A percentile compares a stretch with the other conserved stretches of the same genome.
These are phyloP conservation scores for Drosophila saltans DNA, from an alignment of 1,140 invertebrate genomes.

Conservation along the genomic window DNA sequence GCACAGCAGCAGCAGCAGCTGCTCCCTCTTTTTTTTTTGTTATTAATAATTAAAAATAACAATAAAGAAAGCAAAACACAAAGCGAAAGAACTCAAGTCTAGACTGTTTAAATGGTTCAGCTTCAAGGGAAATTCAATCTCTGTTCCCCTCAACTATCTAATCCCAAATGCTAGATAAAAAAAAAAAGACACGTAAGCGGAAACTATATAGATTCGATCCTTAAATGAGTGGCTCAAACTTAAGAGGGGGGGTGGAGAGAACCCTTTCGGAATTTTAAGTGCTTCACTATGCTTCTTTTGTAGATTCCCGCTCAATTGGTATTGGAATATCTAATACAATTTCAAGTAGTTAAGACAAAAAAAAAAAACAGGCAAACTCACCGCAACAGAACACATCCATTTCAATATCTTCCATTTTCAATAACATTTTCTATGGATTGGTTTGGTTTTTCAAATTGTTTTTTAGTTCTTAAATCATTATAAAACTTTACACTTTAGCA, in stretches of 20 bases:
- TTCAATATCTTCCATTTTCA: slow-evolving; percentile 77
- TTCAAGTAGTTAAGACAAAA: neutral
- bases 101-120: slow-evolving; percentile 67
- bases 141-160: slow-evolving; percentile 50
- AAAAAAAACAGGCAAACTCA: slow-evolving; percentile 43
- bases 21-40: slow-evolving; percentile 39
- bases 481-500: slow-evolving; percentile 26
- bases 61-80: slow-evolving; percentile 58
- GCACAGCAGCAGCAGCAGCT: slow-evolving; percentile 31
- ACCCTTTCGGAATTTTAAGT: slow-evolving; percentile 50
- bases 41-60: slow-evolving; percentile 59
- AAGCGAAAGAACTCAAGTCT: slow-evolving; percentile 60
- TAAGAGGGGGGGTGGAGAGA: neutral
- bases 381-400: slow-evolving; percentile 81
- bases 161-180: neutral
- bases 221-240: too few species aligned
- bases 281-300: slow-evolving; percentile 23
- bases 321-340: slow-evolving; percentile 29
- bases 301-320: slow-evolving; percentile 35
- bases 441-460: slow-evolving; percentile 3
- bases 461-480: slow-evolving; percentile 30
- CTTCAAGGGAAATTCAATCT: slow-evolving; percentile 75
- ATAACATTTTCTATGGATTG: slow-evolving; percentile 46
- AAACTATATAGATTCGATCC: slow-evolving; percentile 40
- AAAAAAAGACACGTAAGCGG: slow-evolving; percentile 38